A percentile compares a stretch with the other conserved stretches of the same genome.
These are phyloP conservation scores for Monodelphis domestica DNA, from an alignment of 2,797 vertebrate genomes.

Conservation along the genomic window DNA sequence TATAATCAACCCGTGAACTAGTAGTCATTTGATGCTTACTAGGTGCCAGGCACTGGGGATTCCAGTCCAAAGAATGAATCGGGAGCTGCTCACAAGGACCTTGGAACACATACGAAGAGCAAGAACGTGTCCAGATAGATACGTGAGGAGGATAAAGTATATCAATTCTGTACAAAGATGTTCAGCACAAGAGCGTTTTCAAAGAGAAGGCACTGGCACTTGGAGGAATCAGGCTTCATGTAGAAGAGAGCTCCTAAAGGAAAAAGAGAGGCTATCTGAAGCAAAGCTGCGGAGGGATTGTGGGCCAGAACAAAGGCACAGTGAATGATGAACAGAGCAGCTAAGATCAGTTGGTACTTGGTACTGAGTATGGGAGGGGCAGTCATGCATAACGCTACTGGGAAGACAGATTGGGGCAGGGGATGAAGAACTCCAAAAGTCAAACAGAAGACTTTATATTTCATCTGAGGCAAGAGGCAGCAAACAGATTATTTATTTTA, in stretches of 20 bases:
- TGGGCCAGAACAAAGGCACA: neutral
- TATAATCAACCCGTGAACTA: neutral
- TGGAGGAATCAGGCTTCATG: neutral
- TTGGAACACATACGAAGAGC: neutral
- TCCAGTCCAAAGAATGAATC: neutral
- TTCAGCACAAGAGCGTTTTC: neutral
- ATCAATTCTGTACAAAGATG: neutral
- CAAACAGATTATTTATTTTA: no score
- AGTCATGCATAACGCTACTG: neutral
- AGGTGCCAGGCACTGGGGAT: neutral
- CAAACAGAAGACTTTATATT: neutral
- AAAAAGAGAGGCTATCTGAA: neutral
- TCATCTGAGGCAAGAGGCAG: neutral
- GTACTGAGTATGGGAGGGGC: neutral
- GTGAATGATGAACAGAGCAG: neutral
- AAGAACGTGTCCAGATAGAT: no score
- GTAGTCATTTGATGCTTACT: neutral
- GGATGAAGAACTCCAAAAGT: neutral
- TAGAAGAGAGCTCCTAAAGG: neutral
- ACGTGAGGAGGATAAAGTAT: no score
- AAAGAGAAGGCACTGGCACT: neutral
- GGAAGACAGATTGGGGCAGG: neutral
- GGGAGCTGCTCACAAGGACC: neutral
- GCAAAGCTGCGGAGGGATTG: neutral
- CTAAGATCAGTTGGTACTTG: no score